These are phyloP conservation scores for Phalloptychus januarius DNA, from an alignment of 2,797 vertebrate genomes.

Conservation along the genomic window DNA sequence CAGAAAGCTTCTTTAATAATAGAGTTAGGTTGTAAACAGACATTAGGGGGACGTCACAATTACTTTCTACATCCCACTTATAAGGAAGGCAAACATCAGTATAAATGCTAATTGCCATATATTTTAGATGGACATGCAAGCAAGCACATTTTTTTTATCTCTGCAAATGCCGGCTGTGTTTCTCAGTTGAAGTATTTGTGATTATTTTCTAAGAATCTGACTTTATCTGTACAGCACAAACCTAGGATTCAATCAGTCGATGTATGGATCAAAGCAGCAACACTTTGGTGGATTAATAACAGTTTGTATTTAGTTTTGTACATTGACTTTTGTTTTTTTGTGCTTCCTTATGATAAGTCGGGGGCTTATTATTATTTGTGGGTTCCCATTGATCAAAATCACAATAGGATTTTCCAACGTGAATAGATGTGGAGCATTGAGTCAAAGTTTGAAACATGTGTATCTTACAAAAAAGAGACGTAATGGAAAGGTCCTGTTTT, in stretches of 20 bases:
- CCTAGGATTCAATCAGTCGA: slow-evolving; percentile 13
- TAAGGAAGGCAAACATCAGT: slow-evolving; percentile 13
- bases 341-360: slow-evolving; percentile 2
- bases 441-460: not conserved
- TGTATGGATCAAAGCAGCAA: slow-evolving; percentile 32
- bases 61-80: slow-evolving; percentile 14
- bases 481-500: not conserved
- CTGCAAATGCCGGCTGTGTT: not conserved
- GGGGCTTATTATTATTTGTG: not conserved
- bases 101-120: slow-evolving; percentile 4
- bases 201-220: slow-evolving; percentile 13
- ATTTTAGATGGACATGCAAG: not conserved
- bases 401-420: not conserved
- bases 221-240: slow-evolving; percentile 8
- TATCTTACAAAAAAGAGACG: not conserved
- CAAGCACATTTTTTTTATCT: not conserved
- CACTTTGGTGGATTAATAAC: slow-evolving; percentile 32
- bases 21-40: slow-evolving; percentile 22
- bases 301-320: slow-evolving; percentile 36
- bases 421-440: not conserved
- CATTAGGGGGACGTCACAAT: slow-evolving; percentile 8
- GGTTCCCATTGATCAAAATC: not conserved
- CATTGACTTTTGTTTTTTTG: slow-evolving; percentile 45
- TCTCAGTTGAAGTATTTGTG: not conserved
- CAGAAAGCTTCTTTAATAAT: slow-evolving; percentile 51